A percentile compares a stretch with the other conserved stretches of the same genome.
Conservation (phyloP, 2,888 invertebrate genomes). For the Tromatobia lineatoria region DNA sequence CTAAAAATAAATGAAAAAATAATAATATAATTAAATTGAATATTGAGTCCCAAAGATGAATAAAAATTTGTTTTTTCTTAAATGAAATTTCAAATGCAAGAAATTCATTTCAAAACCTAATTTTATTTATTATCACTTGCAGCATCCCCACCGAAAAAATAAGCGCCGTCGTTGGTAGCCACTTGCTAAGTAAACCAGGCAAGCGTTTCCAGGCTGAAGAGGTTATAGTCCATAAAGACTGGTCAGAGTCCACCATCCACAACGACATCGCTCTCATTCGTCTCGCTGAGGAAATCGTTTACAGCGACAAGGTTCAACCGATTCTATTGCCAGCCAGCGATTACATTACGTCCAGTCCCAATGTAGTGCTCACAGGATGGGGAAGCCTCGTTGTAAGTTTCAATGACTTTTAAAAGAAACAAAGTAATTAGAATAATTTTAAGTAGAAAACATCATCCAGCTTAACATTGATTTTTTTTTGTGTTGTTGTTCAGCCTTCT, state of each 20-base stretch:
- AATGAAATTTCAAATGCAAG: no score
- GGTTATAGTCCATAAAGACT: background rate
- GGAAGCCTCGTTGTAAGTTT: constrained; percentile 10
- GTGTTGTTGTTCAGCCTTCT: constrained; percentile 10
- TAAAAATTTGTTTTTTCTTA: no score
- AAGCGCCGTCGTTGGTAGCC: background rate
- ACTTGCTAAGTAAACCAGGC: background rate
- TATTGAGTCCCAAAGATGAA: no score
- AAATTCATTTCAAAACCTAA: no score
- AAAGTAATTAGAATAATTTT: no score
- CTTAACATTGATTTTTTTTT: background rate
- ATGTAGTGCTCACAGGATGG: constrained; percentile 37
- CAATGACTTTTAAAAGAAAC: background rate
- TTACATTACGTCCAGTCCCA: background rate
- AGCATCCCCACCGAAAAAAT: background rate
- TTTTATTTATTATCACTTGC: background rate
- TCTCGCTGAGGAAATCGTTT: constrained; percentile 32
- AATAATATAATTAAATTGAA: no score
- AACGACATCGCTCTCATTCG: constrained; percentile 47
- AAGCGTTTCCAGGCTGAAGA: background rate
- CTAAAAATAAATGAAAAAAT: no score
- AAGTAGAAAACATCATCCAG: background rate
- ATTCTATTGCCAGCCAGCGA: constrained; percentile 29
- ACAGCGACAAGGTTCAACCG: constrained; percentile 28
- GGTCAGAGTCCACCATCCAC: accelerated